phyloP scores from a whole-genome alignment of 2,888 invertebrate genomes.

The Ommatoiulus sabulosus region DNA sequence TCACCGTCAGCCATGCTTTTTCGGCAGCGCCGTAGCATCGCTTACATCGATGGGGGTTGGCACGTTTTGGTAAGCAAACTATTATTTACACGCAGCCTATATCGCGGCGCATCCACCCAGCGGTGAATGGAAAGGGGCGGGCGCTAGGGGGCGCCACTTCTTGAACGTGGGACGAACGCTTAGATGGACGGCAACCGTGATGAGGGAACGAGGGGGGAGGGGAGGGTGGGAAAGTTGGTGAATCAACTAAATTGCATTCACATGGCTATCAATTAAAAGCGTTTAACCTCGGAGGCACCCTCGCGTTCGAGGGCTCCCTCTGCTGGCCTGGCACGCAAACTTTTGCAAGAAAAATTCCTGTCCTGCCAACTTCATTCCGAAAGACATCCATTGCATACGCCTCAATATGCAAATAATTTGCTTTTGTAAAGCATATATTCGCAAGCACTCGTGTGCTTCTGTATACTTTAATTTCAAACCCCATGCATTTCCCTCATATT shows the following conservation, averaged over 20 bases:
- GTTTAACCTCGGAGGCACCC: background rate
- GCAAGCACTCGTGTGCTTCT: no score
- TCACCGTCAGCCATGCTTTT: conserved; percentile 27
- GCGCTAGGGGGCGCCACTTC: conserved; percentile 27
- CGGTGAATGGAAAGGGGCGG: conserved; percentile 30
- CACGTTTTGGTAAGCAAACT: conserved; percentile 27
- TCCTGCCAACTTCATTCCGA: no score
- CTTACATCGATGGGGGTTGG: conserved; percentile 34
- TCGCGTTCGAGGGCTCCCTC: no score
- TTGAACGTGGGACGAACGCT: conserved; percentile 1
- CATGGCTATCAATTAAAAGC: conserved; percentile 14
- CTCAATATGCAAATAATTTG: no score
- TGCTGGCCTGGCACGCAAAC: no score
- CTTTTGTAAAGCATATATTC: no score
- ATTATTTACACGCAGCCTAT: conserved; percentile 20
- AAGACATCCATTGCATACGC: no score
- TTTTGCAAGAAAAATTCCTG: no score
- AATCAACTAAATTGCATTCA: conserved; percentile 10
- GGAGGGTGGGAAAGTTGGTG: no score
- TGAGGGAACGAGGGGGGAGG: background rate
- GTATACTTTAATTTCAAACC: no score
- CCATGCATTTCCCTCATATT: no score
- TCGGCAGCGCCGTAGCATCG: conserved; percentile 28
- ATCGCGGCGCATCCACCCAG: background rate
- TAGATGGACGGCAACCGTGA: background rate